Percentiles rank a stretch among this genome's conserved stretches.
These are phyloP conservation scores for Plebejus anna DNA, from an alignment of 2,888 invertebrate genomes.

Conservation along the genomic window DNA sequence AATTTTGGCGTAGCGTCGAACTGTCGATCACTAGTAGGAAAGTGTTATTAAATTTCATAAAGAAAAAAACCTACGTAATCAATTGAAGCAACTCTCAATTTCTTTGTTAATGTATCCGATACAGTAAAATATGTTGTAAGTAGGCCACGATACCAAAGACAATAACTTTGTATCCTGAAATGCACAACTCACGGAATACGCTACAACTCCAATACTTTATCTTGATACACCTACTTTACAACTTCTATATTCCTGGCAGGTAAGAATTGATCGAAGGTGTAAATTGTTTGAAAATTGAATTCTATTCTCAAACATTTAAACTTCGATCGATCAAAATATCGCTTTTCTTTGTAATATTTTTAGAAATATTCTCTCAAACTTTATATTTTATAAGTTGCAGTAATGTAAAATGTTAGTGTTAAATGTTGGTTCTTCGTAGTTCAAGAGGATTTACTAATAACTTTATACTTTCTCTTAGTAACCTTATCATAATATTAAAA, in stretches of 20 bases:
- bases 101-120: not conserved
- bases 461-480: not conserved
- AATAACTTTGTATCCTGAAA: constrained; percentile 11
- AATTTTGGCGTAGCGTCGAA: not conserved
- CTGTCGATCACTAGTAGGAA: not conserved
- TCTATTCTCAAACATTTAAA: not conserved
- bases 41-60: not conserved
- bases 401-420: not conserved
- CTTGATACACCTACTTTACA: not conserved
- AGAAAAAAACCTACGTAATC: not conserved
- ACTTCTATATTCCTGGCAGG: constrained; percentile 7
- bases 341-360: not conserved
- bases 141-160: not conserved
- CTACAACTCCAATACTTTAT: constrained; percentile 6
- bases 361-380: not conserved
- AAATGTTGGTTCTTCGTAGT: too few species aligned
- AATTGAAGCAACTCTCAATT: not conserved
- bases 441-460: too few species aligned
- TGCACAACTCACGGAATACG: not conserved
- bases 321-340: constrained; percentile 12
- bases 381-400: not conserved
- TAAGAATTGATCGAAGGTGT: constrained; percentile 1
- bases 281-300: constrained; percentile 2
- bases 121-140: not conserved
- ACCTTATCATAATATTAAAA: not conserved